Evolutionary conservation across 2,888 invertebrate genomes (phyloP), one percentile per base, ranked within the genome.

Genomic region (Macaria liturata): DNA sequence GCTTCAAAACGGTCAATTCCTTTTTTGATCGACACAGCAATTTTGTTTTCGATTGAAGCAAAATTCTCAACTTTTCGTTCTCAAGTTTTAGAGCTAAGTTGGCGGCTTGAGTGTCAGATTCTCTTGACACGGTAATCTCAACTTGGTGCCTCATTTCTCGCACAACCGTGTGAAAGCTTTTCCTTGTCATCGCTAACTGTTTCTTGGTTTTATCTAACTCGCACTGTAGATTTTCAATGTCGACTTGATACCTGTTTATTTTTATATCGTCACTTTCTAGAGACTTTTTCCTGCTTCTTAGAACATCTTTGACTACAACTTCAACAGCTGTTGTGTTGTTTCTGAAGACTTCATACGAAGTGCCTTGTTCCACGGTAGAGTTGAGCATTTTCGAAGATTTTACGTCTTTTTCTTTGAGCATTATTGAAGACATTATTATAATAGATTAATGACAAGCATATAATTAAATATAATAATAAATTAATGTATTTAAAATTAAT

Each of bases 251-350:
- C 51, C 58, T 71, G 44, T 61, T 70, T 6, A 69, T 61, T 32
- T 53, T 58, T n/a, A 66, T 59, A 9, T 68, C 57, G n/a, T 67
- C 57, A 37, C 68, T 56, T 20, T 68, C 30, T 34, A 51, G 7
- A 9, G 50, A 9, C 45, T 54, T 47, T 47, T 64, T 61, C 34
- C 71, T 78, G 48, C 66, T 74, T 61, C 70, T 74, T 51, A 75
- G 67, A 4, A 86, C 70, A 64, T 85, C 83, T 73, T 88, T 88
- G 1, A 88, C 84, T 39, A 86, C 77, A 3, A 88, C 81, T 72
- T 89, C 88, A 2, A 88, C 82, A 1, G 88, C 83, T 32, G 86
- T 86, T 7, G 84, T 85, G 32, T 84, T 82, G 57, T 88, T 88
- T 62, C 84, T 78, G 58, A 85, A 87, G 3, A 88, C 82, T 67